Evolutionary conservation across 2,113 vertebrate species (phyloP).

Genomic region (Lamprotornis superbus): DNA sequence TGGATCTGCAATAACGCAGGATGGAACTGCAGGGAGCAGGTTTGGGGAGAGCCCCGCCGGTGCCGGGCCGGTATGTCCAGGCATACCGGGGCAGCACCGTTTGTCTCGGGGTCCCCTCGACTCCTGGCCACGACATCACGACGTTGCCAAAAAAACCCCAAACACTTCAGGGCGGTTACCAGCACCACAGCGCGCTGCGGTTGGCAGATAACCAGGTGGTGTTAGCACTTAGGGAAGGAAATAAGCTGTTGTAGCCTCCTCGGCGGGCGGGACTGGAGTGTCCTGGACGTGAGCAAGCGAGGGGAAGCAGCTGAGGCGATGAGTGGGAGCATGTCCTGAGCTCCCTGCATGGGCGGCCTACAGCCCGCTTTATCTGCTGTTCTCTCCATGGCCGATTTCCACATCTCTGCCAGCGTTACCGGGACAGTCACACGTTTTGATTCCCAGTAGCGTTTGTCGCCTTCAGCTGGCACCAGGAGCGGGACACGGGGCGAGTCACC

Average conservation of each 20-base stretch:
- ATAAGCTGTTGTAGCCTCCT: background rate
- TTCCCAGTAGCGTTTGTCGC: background rate
- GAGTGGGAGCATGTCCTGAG: background rate
- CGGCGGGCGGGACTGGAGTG: background rate
- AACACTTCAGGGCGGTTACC: background rate
- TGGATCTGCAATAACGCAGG: background rate
- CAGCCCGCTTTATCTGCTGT: background rate
- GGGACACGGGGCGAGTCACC: background rate
- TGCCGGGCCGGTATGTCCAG: background rate
- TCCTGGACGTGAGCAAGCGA: background rate
- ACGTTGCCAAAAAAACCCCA: background rate
- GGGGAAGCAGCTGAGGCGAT: background rate
- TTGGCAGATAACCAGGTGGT: background rate
- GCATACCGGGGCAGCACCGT: background rate
- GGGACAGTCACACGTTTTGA: background rate
- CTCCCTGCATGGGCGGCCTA: background rate
- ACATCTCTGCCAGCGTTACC: background rate
- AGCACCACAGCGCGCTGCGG: background rate
- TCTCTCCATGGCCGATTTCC: background rate
- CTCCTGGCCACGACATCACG: background rate
- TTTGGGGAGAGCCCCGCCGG: background rate
- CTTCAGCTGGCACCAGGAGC: background rate
- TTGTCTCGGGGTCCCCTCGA: background rate
- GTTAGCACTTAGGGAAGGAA: background rate
- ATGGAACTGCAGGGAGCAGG: background rate